phyloP scores from a whole-genome alignment of 2,113 vertebrate genomes.

The Cairina moschata region DNA sequence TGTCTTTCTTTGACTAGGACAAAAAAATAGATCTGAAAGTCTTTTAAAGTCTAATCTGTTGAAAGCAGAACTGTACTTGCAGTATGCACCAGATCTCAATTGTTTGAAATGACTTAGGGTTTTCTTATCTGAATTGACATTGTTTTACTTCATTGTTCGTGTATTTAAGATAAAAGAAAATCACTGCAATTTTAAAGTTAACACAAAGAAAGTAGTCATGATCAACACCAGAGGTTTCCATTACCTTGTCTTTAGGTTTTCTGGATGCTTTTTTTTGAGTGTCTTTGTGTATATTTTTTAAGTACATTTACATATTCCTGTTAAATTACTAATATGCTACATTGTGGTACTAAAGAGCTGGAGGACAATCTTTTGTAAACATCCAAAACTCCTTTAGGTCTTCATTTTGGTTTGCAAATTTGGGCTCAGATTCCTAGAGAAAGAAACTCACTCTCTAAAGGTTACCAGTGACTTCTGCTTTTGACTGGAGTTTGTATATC shows the following conservation, averaged over 20 bases:
- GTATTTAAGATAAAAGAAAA: slow-evolving; percentile 47
- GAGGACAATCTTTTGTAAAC: neutral
- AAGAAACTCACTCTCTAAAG: neutral
- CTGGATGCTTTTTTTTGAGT: neutral
- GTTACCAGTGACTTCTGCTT: neutral
- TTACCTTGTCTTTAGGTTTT: neutral
- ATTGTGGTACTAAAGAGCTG: neutral
- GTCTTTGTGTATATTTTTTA: neutral
- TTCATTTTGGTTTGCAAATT: slow-evolving; percentile 6
- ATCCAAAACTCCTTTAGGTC: neutral
- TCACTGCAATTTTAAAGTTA: slow-evolving; percentile 51
- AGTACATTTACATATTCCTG: neutral
- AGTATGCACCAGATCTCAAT: slow-evolving; percentile 1
- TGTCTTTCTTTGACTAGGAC: slow-evolving; percentile 51
- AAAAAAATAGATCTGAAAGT: slow-evolving; percentile 66
- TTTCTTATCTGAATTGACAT: slow-evolving; percentile 46
- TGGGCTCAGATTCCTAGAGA: neutral
- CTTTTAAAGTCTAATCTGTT: slow-evolving; percentile 47
- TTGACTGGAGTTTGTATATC: neutral
- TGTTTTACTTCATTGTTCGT: slow-evolving; percentile 36
- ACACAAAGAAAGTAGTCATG: slow-evolving; percentile 9
- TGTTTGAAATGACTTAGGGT: slow-evolving; percentile 39
- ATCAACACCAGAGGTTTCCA: neutral
- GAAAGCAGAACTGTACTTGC: slow-evolving; percentile 51
- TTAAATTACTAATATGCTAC: neutral